Evolutionary conservation across 1,140 invertebrate species (phyloP).

Genomic region (Calosoma granatense): DNA sequence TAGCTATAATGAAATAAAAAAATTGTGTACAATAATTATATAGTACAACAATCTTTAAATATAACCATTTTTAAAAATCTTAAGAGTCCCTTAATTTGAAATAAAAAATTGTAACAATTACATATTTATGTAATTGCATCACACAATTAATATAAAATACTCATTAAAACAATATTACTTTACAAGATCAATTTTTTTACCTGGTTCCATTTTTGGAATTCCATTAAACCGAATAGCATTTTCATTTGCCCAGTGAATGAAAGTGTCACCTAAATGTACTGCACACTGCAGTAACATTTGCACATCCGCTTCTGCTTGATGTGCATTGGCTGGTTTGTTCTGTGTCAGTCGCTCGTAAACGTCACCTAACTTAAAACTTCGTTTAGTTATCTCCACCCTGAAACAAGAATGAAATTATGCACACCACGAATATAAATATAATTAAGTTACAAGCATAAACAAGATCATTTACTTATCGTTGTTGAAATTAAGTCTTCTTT

Average conservation of each 20-base stretch:
- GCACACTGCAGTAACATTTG: constrained; percentile 44
- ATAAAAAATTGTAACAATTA: not conserved
- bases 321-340: constrained; percentile 32
- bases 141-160: not conserved
- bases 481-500: constrained; percentile 10
- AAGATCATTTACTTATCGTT: constrained; percentile 14
- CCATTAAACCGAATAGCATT: constrained; percentile 34
- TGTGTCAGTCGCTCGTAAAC: constrained; percentile 43
- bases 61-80: not conserved
- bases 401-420: not conserved
- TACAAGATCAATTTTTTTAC: not conserved
- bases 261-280: constrained; percentile 38
- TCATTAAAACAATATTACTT: not conserved
- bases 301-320: constrained; percentile 52
- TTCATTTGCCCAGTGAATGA: constrained; percentile 43
- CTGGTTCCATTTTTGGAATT: constrained; percentile 11
- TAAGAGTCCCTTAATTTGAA: not conserved
- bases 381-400: constrained; percentile 21
- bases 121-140: not conserved
- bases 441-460: not conserved
- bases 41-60: not conserved
- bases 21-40: too few relatives aligned
- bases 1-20: too few relatives aligned
- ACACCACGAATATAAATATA: not conserved
- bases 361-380: constrained; percentile 38